Evolutionary conservation across 2,797 vertebrate genomes (phyloP), one percentile per base, ranked within the genome.

Genomic region (Gadopsis marmoratus): DNA sequence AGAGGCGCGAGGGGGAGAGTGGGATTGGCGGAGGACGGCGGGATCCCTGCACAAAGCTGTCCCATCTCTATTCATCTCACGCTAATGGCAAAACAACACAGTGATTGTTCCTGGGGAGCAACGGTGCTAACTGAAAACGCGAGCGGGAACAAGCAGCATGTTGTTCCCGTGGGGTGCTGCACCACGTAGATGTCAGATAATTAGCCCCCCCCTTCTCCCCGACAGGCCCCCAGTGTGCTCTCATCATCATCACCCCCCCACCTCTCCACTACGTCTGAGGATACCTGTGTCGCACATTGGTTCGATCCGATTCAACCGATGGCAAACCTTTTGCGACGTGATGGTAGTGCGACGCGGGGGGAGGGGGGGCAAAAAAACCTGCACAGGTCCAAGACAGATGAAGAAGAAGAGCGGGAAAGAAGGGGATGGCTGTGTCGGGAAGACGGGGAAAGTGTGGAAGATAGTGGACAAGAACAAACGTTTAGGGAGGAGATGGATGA

Each of bases 61-160:
- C 88, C 91, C 89, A 93, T 95, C 93, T 90, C 92, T 93, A 95
- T 94, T 95, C 94, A 95, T 93, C 92, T 90, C 91, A 94, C 92
- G 89, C 91, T 92, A 94, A 94, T 91, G 90, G 92, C 88, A 88
- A 95, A 94, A 95, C 95, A 95, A 95, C 93, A 93, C 91, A 76
- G 86, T 81, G 93, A 95, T 95, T 96, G 95, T 95, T 95, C 91
- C 91, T 83, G 85, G 74, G 75, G 85, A 92, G 93, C 90, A 88
- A 90, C 87, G 87, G 91, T 85, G 91, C 92, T 90, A 94, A 94
- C 92, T 93, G 90, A 95, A 93, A 94, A 92, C 87, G 90, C 89
- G 56, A 89, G 84, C 70, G 73, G 85, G 93, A 94, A 95, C 94
- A 94, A 95, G 90, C 93, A 88, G 87, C 81, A 80, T 90, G 94